A percentile compares a stretch with the other conserved stretches of the same genome.
Conservation (phyloP, 2,888 invertebrate genomes). For the Protula sp. region DNA sequence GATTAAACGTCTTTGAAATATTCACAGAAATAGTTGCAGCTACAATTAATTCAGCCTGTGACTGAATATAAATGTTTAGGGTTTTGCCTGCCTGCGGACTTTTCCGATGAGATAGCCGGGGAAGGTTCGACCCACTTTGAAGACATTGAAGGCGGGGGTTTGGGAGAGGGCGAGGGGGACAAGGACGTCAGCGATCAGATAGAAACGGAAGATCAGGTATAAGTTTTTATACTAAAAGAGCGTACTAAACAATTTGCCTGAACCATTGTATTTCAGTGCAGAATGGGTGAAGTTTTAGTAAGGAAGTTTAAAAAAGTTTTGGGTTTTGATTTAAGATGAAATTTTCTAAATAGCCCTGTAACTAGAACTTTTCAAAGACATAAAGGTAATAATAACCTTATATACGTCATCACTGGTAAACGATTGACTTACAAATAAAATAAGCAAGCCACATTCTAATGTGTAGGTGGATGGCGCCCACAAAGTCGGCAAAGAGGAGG, state of each 20-base stretch:
- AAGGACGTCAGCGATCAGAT: slow-evolving; percentile 92
- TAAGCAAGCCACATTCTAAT: background rate
- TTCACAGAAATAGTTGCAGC: too few relatives aligned
- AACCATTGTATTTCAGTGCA: background rate
- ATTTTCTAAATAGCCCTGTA: too few relatives aligned
- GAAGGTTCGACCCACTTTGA: slow-evolving; percentile 55
- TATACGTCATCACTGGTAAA: too few relatives aligned
- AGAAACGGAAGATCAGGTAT: slow-evolving; percentile 73
- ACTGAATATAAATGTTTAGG: too few relatives aligned
- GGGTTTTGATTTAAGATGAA: too few relatives aligned
- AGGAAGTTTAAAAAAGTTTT: too few relatives aligned
- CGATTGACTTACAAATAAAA: too few relatives aligned
- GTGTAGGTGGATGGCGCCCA: slow-evolving; percentile 72
- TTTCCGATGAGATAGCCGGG: slow-evolving; percentile 60
- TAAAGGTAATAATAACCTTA: too few relatives aligned
- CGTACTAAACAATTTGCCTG: background rate
- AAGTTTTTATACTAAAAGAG: too few relatives aligned
- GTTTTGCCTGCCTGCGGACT: slow-evolving; percentile 77
- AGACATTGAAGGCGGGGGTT: slow-evolving; percentile 69
- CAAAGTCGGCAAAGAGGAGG: slow-evolving; percentile 69
- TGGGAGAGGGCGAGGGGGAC: slow-evolving; percentile 82
- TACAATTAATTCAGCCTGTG: too few relatives aligned
- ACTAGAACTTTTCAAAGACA: too few relatives aligned
- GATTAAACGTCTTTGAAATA: too few relatives aligned
- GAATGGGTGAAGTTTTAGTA: background rate